Conservation (phyloP, 2,888 invertebrate species). For the Cryptocephalus moraei region DNA sequence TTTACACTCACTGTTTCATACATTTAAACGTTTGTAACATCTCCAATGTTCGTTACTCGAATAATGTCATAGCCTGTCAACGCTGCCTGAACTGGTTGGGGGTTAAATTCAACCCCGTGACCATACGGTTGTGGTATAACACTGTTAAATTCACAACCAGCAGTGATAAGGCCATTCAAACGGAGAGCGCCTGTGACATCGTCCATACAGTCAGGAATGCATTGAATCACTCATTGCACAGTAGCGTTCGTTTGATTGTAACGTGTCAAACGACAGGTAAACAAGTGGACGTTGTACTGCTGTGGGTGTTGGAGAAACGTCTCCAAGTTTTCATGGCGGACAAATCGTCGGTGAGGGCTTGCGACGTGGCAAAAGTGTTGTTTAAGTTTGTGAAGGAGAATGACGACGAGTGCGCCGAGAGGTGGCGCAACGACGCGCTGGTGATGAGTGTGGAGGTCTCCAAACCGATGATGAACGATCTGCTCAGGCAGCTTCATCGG, state of each 20-base stretch:
- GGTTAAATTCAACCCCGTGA: constrained; percentile 34
- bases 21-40: constrained; percentile 32
- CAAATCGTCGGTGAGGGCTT: constrained; percentile 31
- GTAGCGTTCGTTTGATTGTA: constrained; percentile 46
- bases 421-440: constrained; percentile 45
- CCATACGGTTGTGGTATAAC: constrained; percentile 48
- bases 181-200: constrained; percentile 40
- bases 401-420: constrained; percentile 39
- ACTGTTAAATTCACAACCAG: constrained; percentile 39
- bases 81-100: constrained; percentile 51
- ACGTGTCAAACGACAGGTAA: constrained; percentile 39
- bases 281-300: constrained; percentile 43
- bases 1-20: constrained; percentile 48
- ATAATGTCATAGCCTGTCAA: constrained; percentile 47
- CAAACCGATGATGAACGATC: constrained; percentile 46
- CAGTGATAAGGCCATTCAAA: constrained; percentile 19
- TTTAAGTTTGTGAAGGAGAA: constrained; percentile 41
- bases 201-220: constrained; percentile 43
- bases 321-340: constrained; percentile 40
- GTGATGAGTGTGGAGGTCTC: constrained; percentile 46
- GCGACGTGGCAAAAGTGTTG: constrained; percentile 46
- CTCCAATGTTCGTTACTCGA: constrained; percentile 39
- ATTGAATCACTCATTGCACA: constrained; percentile 43
- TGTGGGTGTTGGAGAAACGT: constrained; percentile 54
- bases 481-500: constrained; percentile 44